These are phyloP conservation scores for Lasius fuliginosus DNA, from an alignment of 2,888 invertebrate species.

Conservation along the genomic window DNA sequence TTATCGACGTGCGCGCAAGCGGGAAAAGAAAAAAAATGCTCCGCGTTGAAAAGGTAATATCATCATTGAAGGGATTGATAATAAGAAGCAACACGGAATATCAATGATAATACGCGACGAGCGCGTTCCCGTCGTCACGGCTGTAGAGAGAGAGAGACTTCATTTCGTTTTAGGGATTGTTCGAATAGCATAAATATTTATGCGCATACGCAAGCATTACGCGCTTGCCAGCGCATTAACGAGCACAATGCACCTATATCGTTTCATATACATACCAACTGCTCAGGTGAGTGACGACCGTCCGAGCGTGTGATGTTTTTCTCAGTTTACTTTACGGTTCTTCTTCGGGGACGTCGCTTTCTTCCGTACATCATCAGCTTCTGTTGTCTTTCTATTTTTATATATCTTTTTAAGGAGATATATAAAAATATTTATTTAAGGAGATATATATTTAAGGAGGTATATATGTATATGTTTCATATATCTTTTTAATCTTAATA, in stretches of 20 bases:
- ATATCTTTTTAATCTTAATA: not conserved
- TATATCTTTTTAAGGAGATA: not conserved
- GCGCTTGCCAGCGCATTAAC: slow-evolving; percentile 69
- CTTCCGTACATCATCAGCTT: slow-evolving; percentile 70
- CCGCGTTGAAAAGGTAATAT: not conserved
- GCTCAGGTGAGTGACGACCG: slow-evolving; percentile 73
- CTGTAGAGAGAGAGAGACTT: slow-evolving; percentile 23
- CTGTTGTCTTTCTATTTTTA: slow-evolving; percentile 28
- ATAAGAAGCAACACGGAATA: slow-evolving; percentile 36
- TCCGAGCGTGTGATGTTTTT: slow-evolving; percentile 66
- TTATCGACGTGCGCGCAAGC: not conserved
- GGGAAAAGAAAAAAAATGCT: not conserved
- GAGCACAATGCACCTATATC: slow-evolving; percentile 68
- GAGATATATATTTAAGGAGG: too few species aligned
- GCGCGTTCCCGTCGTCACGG: slow-evolving; percentile 20
- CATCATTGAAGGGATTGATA: not conserved
- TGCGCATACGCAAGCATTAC: slow-evolving; percentile 64
- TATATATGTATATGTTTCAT: too few species aligned
- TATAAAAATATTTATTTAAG: too few species aligned
- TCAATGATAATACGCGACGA: slow-evolving; percentile 39
- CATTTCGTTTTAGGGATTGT: slow-evolving; percentile 64
- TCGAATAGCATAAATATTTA: slow-evolving; percentile 68
- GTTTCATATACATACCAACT: slow-evolving; percentile 63
- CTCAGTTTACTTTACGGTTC: slow-evolving; percentile 71
- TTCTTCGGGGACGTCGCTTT: slow-evolving; percentile 70